Percentiles rank a stretch among this genome's conserved stretches.
These are phyloP conservation scores for Aphodius granarius DNA, from an alignment of 2,888 invertebrate genomes.

Conservation along the genomic window DNA sequence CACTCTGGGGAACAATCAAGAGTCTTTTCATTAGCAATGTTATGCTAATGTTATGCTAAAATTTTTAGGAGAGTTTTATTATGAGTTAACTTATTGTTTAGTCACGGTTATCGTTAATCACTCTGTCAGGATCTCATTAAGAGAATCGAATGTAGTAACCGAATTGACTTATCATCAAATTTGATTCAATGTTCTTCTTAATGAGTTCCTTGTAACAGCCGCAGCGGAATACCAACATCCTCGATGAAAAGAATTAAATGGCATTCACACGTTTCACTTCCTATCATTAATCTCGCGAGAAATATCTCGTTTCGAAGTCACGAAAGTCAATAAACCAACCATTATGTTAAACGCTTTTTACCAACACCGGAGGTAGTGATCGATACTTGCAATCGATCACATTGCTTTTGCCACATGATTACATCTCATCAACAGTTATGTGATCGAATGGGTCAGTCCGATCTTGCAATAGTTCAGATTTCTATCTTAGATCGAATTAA, in stretches of 20 bases:
- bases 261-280: neutral
- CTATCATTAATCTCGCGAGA: neutral
- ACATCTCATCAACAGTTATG: neutral
- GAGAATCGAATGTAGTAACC: neutral
- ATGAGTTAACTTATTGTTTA: neutral
- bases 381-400: neutral
- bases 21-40: too few species aligned
- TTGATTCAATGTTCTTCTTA: neutral
- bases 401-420: neutral
- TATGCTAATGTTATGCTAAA: too few species aligned
- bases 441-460: neutral
- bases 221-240: neutral
- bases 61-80: too few species aligned
- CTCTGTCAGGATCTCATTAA: neutral
- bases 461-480: too few species aligned
- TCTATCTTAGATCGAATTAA: too few species aligned
- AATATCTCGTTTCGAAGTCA: neutral
- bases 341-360: neutral
- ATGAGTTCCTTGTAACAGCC: neutral
- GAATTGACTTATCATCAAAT: neutral
- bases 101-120: neutral
- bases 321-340: neutral
- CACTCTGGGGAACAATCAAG: too few species aligned
- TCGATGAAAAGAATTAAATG: neutral
- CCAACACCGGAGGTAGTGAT: neutral